phyloP scores from a whole-genome alignment of 2,797 vertebrate genomes.

The Onychomys torridus region DNA sequence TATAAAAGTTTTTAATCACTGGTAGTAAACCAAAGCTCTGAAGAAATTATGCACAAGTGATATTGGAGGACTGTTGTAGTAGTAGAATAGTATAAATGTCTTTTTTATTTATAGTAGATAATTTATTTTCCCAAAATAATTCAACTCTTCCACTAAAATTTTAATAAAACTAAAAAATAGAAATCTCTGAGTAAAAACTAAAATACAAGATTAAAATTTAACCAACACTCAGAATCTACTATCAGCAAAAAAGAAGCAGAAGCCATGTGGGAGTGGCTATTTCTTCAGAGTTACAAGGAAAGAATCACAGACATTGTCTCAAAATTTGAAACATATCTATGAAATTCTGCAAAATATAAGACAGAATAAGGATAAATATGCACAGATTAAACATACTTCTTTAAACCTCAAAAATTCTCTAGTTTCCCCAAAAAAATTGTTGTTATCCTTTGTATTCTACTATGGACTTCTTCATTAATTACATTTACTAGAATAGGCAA shows the following conservation, averaged over 20 bases:
- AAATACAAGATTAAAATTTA: neutral
- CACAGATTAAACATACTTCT: neutral
- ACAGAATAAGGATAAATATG: neutral
- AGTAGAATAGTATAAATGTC: neutral
- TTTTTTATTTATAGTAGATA: neutral
- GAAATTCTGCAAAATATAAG: neutral
- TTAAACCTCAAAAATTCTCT: neutral
- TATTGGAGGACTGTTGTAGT: neutral
- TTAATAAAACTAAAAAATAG: neutral
- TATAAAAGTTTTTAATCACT: neutral
- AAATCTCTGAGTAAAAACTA: conserved; percentile 1
- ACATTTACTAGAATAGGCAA: conserved; percentile 6
- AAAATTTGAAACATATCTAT: neutral
- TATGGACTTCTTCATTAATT: neutral
- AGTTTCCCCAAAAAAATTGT: conserved; percentile 24
- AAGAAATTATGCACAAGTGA: neutral
- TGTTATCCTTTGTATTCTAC: neutral
- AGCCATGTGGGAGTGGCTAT: neutral
- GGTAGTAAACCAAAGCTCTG: neutral
- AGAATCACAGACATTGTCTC: neutral
- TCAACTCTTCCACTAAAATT: conserved; percentile 1
- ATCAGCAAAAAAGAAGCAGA: neutral
- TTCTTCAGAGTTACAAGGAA: conserved; percentile 6
- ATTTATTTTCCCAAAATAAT: neutral
- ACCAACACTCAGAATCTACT: neutral